Base-by-base conservation (phyloP, 2,888 invertebrate species). In the Drosophila percnosoma region DNA sequence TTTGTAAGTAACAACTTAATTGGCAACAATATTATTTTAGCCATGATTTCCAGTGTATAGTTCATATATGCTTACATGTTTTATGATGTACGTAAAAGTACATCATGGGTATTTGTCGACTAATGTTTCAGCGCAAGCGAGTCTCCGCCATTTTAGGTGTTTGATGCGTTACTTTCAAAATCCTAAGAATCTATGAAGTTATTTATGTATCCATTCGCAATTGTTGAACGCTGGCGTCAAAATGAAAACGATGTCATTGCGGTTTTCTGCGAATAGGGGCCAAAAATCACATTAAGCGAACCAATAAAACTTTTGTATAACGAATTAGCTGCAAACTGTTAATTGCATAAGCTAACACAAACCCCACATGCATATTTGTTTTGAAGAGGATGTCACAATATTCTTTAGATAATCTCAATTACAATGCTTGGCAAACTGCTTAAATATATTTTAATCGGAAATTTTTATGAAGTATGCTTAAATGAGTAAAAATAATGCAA, bases 111-210 rank as follows among this genome's bases (percentile, higher is more conserved):
- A 78, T 68, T 68, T 88, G 86, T 13, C 91, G 89, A 68, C 83
- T 91, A 38, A 90, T 82, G 74, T 91, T 91, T 68, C 89, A 78
- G 57, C 92, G 85, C 65, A 91, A 75, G 48, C 90, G 87, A 29
- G 91, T 73, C 78, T 92, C 91, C 51, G 91, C 86, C 91, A 91
- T 91, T 67, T 58, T 72, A 18, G 15, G 15, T 45, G 29, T 27
- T n/a, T 54, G 33, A 27, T 31, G 34, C 40, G 24, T 42, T 63
- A 40, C 27, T 53, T 45, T 10, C 8, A 54, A 49, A 40, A 45
- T 2, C 10, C 52, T n/a, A 27, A 31, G 38, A 66, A 36, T 61
- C 3, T 27, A 38, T 27, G 31, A 63, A 33, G 64, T 4, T 27
- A 27, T n/a, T 15, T 13, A 38, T 38, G 13, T 59, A 70, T 74